A percentile compares a stretch with the other conserved stretches of the same genome.
phyloP scores from a whole-genome alignment of 1,140 invertebrate species.

The Paramacrobiotus metropolitanus region DNA sequence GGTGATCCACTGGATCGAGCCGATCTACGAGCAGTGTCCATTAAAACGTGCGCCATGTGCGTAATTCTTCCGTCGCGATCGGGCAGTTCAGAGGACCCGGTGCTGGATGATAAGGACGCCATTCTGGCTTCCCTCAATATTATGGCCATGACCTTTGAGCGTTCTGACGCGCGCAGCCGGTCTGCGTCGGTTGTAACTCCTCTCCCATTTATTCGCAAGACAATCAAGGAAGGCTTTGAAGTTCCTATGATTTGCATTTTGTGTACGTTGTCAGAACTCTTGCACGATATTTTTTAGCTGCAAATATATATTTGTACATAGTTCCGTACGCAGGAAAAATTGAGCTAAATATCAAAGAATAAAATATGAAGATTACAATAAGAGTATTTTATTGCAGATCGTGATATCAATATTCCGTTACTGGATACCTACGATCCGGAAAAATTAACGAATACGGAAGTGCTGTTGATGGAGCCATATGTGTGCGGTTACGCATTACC shows the following conservation, averaged over 20 bases:
- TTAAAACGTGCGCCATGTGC: slow-evolving; percentile 4
- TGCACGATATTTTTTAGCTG: too few species aligned
- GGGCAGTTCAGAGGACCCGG: background rate
- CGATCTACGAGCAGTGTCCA: slow-evolving; percentile 2
- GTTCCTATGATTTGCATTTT: background rate
- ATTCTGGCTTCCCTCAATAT: background rate
- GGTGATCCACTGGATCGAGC: slow-evolving; percentile 1
- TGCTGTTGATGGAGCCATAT: slow-evolving; percentile 1
- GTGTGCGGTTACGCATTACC: background rate
- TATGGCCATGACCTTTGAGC: slow-evolving; percentile 2
- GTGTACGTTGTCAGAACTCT: background rate
- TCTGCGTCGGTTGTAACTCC: background rate
- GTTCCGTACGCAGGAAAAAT: too few species aligned
- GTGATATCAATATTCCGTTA: background rate
- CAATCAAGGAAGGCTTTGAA: background rate
- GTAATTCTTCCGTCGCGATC: background rate
- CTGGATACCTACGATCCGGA: background rate
- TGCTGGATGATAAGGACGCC: background rate
- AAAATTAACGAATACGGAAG: background rate
- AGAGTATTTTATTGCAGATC: slow-evolving; percentile 1
- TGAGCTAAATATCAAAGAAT: too few species aligned
- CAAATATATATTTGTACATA: too few species aligned
- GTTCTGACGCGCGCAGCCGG: background rate
- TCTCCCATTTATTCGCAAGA: background rate
- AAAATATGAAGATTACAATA: background rate